Evolutionary conservation across 2,113 vertebrate genomes (phyloP), one percentile per base, ranked within the genome.

Genomic region (Mungos mungo): DNA sequence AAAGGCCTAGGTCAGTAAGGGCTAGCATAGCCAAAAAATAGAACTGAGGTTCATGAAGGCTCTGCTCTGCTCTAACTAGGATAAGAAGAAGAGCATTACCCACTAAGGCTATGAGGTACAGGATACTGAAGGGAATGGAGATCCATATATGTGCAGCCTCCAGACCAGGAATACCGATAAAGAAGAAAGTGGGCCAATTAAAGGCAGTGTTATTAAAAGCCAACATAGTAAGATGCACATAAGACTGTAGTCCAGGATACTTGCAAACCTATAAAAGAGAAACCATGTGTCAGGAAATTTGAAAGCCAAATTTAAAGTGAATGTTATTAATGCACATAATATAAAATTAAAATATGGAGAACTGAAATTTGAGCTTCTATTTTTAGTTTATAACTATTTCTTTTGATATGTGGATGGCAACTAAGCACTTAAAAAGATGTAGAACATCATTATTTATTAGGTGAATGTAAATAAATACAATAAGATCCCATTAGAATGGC

Each of bases 31-130:
- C 85, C 45, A 98, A 77, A 71, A 98, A 95, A 60, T 97, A 97
- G 68, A 97, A 97, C 91, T 97, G 97, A 12, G 97, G 96, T 41
- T 97, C 96, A 29, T 92, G 98, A 57, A 98, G 96, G 50, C 77
- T 98, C 18, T 71, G 68, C 6, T 96, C 93, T 18, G 54, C 14
- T 33, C 66, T 35, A 16, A 97, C 96, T 7, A 97, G 38, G 0
- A 98, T 29, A 5, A 97, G 71, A 25, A 97, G 90, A 21, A 93
- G 33, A 82, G 84, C n/a, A 63, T 98, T 98, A 4, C 98, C 95
- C 0, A 57, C 27, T 4, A 98, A 33, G 50, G 96, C 84, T 31
- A 96, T 7, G 45, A 93, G 1, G 16, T 98, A 98, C 27, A 96
- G 80, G 27, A 95, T 74, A n/a, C 88, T 96, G 72, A 98, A 98